These are phyloP conservation scores for Mirounga angustirostris DNA, from an alignment of 2,113 vertebrate species.

Conservation along the genomic window DNA sequence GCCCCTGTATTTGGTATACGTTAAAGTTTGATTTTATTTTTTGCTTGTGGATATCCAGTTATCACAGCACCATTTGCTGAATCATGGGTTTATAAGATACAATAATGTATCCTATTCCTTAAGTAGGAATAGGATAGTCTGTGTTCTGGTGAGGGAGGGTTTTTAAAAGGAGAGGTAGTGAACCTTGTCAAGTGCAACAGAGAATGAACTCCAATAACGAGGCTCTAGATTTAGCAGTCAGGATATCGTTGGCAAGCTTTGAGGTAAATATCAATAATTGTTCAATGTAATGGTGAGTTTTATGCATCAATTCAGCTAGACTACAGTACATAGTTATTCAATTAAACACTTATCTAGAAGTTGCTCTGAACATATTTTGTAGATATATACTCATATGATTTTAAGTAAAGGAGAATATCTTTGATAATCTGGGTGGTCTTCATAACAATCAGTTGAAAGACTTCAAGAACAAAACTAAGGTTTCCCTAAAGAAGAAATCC, in stretches of 20 bases:
- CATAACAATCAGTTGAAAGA: not conserved
- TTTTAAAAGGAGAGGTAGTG: not conserved
- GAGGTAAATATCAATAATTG: not conserved
- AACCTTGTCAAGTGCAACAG: not conserved
- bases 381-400: not conserved
- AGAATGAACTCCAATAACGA: not conserved
- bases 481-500: not conserved
- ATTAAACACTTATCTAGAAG: not conserved
- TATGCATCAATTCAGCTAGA: not conserved
- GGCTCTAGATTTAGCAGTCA: not conserved
- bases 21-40: not conserved
- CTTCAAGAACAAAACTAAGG: not conserved
- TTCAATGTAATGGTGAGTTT: not conserved
- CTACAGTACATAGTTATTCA: not conserved
- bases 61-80: not conserved
- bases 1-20: not conserved
- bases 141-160: not conserved
- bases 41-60: not conserved
- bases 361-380: constrained; percentile 3
- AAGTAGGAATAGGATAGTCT: not conserved
- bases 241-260: not conserved
- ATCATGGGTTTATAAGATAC: not conserved
- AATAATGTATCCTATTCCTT: not conserved
- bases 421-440: not conserved
- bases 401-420: not conserved